Evolutionary conservation across 2,797 vertebrate genomes (phyloP), one percentile per base, ranked within the genome.

Genomic region (Pseudochaenichthys georgianus): DNA sequence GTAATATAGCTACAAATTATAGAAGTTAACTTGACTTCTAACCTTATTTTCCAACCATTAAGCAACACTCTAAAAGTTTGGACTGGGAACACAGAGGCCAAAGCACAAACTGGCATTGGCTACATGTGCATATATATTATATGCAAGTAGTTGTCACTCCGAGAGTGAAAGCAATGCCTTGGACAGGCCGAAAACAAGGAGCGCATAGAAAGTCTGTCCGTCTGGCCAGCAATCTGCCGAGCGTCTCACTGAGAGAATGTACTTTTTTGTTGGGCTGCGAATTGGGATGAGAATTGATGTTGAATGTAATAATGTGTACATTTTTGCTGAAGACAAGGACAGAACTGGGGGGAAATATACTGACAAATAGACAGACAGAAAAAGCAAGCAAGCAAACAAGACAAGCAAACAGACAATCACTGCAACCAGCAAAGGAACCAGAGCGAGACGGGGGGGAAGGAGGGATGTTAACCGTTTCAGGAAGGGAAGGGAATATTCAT

Each of bases 71-170:
- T 94, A 94, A 94, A 94, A 92, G 91, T 88, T 85, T 78, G 83
- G 85, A 85, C 78, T 75, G 74, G 85, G 92, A 72, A 88, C 78
- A 93, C 88, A 83, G 54, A 86, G 91, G 89, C 93, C 92, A 92
- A 92, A 94, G 93, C 93, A 87, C 85, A 76, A 78, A 82, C 84
- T 86, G 93, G 91, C 93, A 94, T 94, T 93, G 93, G 93, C 91
- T 92, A 94, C 93, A 89, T 93, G 86, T 93, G 93, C 93, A 94
- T 94, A 94, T 91, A 55, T 28, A 41, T 75, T 57, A 93, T 94
- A 94, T 94, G 93, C 93, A 89, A 87, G 93, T 93, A 92, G 92
- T 74, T 85, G 92, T 93, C 94, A 95, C 93, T 95, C 93, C 81
- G 73, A 78, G 93, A 92, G 92, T 92, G 93, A 93, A 83, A 85